Evolutionary conservation across 2,113 vertebrate genomes (phyloP).

Genomic region (Melospiza georgiana): DNA sequence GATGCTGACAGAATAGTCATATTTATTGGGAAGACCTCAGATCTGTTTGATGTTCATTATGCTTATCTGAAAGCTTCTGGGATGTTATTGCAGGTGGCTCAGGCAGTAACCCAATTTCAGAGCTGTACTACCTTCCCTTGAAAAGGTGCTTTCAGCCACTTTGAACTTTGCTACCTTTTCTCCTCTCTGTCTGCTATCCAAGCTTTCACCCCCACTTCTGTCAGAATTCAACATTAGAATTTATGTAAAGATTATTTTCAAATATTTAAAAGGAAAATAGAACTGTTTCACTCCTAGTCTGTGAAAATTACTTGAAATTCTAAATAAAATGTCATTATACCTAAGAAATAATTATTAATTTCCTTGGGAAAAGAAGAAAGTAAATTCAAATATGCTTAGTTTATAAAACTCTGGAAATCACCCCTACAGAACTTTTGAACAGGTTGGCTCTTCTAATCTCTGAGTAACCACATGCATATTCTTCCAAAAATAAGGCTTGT

Average conservation of each 20-base stretch:
- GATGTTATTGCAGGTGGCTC: rapidly evolving
- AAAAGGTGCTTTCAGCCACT: neutral
- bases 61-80: neutral
- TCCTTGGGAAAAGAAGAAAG: neutral
- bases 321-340: neutral
- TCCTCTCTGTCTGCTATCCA: neutral
- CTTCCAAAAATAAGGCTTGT: neutral
- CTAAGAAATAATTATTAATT: neutral
- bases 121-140: neutral
- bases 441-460: neutral
- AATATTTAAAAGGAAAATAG: neutral
- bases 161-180: neutral
- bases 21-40: neutral
- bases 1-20: neutral
- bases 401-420: neutral
- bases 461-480: rapidly evolving
- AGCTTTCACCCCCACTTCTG: neutral
- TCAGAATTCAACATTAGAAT: neutral
- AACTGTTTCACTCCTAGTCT: neutral
- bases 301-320: neutral
- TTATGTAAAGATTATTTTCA: neutral
- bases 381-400: neutral
- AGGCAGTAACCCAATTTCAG: neutral
- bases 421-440: neutral
- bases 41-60: rapidly evolving